Conservation (phyloP, 2,797 vertebrate species). For the Calcarius lapponicus region DNA sequence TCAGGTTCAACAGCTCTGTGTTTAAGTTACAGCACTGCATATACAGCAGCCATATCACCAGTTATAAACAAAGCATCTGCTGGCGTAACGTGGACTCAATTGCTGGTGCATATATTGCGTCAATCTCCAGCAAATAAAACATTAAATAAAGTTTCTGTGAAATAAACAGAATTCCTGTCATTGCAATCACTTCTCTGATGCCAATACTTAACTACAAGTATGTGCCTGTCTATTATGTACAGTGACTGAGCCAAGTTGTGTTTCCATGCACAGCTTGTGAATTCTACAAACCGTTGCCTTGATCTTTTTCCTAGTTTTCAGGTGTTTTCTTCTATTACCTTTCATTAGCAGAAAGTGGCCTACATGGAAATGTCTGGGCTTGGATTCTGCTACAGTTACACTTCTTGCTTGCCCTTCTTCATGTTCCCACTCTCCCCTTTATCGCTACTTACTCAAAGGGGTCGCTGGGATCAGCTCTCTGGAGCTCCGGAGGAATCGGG, state of each 20-base stretch:
- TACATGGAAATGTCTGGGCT: not conserved
- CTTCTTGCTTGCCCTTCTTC: not conserved
- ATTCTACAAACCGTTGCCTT: not conserved
- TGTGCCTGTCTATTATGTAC: not conserved
- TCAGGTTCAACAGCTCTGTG: not conserved
- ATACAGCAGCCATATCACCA: not conserved
- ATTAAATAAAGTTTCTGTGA: not conserved
- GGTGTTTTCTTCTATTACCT: not conserved
- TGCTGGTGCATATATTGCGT: not conserved
- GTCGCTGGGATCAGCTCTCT: conserved; percentile 85
- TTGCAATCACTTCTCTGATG: not conserved
- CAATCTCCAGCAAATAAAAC: not conserved
- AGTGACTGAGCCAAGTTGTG: not conserved
- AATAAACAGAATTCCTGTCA: not conserved
- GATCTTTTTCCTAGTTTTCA: not conserved
- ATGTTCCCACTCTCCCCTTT: conserved; percentile 10
- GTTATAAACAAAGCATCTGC: not conserved
- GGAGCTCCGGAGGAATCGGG: conserved; percentile 87
- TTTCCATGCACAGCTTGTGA: not conserved
- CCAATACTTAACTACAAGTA: not conserved
- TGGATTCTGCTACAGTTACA: not conserved
- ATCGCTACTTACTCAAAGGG: conserved; percentile 87
- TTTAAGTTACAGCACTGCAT: conserved; percentile 7
- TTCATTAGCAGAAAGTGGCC: not conserved
- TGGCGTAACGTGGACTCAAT: not conserved